Evolutionary conservation across 2,797 vertebrate species (phyloP).

Genomic region (Vireo griseus): DNA sequence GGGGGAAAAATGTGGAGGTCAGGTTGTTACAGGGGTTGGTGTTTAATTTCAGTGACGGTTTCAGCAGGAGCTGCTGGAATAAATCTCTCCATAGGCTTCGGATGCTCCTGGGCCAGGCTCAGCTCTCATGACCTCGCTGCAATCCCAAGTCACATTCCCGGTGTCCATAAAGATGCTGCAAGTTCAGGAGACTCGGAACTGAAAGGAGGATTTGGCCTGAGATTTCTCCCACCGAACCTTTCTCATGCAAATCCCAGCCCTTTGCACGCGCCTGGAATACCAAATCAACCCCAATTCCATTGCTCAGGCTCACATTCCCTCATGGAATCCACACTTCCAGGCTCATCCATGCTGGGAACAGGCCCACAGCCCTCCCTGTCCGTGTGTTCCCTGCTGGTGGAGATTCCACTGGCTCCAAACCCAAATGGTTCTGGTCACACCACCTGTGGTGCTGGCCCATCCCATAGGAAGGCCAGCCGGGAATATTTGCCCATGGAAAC

Average conservation of each 20-base stretch:
- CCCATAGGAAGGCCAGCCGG: not conserved
- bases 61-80: not conserved
- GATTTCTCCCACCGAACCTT: not conserved
- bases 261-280: not conserved
- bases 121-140: not conserved
- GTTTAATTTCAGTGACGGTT: not conserved
- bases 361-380: not conserved
- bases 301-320: not conserved
- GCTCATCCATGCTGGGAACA: accelerated
- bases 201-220: not conserved
- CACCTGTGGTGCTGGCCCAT: not conserved
- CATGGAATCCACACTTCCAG: not conserved
- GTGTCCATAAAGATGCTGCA: not conserved
- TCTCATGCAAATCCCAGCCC: not conserved
- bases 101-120: not conserved
- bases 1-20: not conserved
- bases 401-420: accelerated
- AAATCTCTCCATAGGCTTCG: not conserved
- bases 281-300: not conserved
- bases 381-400: not conserved
- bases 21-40: not conserved
- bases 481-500: not conserved
- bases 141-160: accelerated
- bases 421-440: not conserved
- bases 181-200: not conserved